Base-by-base conservation (phyloP, 2,797 vertebrate species). In the Enteromius mattozi region DNA sequence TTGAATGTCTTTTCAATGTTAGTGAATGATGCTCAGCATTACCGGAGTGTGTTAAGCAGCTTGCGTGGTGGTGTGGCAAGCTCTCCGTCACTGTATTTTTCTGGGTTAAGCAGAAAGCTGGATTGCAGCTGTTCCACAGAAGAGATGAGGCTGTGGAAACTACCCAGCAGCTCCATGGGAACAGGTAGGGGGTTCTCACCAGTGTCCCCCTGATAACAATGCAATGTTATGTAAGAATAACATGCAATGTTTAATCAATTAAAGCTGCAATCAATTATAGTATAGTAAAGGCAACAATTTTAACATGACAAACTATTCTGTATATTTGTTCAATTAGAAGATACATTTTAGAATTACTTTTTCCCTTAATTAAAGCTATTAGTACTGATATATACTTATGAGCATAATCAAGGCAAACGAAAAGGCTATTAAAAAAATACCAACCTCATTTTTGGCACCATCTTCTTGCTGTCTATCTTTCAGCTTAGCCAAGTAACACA, bases 61-160 rank as follows among this genome's bases (percentile, higher is more conserved):
- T 96, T 95, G 2, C 96, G 95, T 37, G 98, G 98, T 35, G 97
- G 96, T 1, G 97, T 97, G 87, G 98, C 95, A 63, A 99, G 96
- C 81, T 99, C 95, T 83, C 90, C 96, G 33, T 97, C 96, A 0
- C 91, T 95, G 87, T 97, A 97, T 88, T 96, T 96, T 63, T 97
- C 96, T 3, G 97, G 96, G 91, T 95, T 97, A 84, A 98, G 92
- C 83, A 99, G 94, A 92, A 97, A 99, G 91, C 94, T 96, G 89
- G 97, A 96, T 92, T 99, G 98, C 89, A 99, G 96, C 90, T 97
- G 97, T 92, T 99, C 97, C 59, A 97, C 94, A 2, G 97, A 98
- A 2, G 95, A 92, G 79, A 99, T 97, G 90, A 99, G 91, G 40
- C 94, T 96, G 90, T 96, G 96, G 90, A 99, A 95, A 88, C 96